A percentile compares a stretch with the other conserved stretches of the same genome.
Conservation (phyloP, 2,888 invertebrate species). For the Drosophila emarginata region DNA sequence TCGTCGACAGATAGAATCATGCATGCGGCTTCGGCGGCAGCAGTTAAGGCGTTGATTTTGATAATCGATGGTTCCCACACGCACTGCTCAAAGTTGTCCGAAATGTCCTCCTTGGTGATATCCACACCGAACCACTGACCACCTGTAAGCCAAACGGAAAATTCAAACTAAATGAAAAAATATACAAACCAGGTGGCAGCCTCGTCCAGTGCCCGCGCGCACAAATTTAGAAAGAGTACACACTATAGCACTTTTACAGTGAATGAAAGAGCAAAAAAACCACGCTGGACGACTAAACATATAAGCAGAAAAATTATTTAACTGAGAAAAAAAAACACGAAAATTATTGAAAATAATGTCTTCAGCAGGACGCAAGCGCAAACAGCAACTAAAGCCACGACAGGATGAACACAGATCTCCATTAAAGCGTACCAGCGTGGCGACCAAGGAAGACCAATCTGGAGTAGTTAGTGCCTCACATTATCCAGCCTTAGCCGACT, state of each 20-base stretch:
- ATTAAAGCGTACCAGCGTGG: conserved; percentile 52
- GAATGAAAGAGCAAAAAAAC: conserved; percentile 65
- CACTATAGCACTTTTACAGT: conserved; percentile 34
- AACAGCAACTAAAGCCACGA: conserved; percentile 57
- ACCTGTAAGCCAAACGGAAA: conserved; percentile 83
- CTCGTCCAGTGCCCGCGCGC: conserved; percentile 40
- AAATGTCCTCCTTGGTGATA: conserved; percentile 95
- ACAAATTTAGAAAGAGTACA: conserved; percentile 61
- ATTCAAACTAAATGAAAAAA: neutral
- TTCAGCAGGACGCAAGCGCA: conserved; percentile 55
- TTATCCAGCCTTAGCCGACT: conserved; percentile 57
- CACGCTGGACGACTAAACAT: conserved; percentile 45
- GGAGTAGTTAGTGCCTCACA: conserved; percentile 14
- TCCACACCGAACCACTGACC: conserved; percentile 97
- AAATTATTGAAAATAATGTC: conserved; percentile 40
- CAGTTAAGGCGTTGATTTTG: conserved; percentile 97
- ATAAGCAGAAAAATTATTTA: conserved; percentile 29
- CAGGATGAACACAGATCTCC: conserved; percentile 56
- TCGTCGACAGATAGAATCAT: conserved; percentile 98
- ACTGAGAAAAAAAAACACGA: conserved; percentile 14
- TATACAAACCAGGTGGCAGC: conserved; percentile 48
- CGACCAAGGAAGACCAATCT: conserved; percentile 49
- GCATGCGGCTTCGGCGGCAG: conserved; percentile 97
- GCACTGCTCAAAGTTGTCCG: conserved; percentile 95
- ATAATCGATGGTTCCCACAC: conserved; percentile 99